Evolutionary conservation across 1,140 invertebrate species (phyloP), one percentile per base, ranked within the genome.

Genomic region (Drosophila malerkotliana): DNA sequence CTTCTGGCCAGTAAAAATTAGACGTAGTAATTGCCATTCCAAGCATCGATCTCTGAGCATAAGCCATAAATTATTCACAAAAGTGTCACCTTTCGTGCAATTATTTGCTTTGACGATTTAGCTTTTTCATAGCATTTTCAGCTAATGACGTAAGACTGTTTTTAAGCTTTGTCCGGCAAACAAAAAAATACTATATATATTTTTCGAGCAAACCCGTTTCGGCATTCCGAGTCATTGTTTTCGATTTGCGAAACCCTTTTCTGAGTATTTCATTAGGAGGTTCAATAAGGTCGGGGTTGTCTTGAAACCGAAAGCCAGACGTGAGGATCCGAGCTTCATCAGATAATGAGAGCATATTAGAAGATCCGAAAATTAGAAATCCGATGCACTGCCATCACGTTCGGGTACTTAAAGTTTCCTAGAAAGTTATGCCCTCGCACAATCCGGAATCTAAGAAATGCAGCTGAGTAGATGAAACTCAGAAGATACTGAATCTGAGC

Each of bases 341-440:
- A 54, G 39, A 77, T 72, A 63, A 69, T 73, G 47, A 71, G 63
- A 69, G 48, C 78, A 87, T 82, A 87, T 87, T 82, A 82, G 78
- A 59, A 85, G 82, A 82, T 88, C 88, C 79, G 74, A 85, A 82
- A 85, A 66, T 88, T 85, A 82, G 74, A 85, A 82, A 85, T 63
- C 62, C 44, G 24, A 58, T 59, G 56, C 67, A 71, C 72, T 80
- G 59, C 51, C 77, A 73, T 87, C 81, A 85, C 82, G 82, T 85
- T 72, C 75, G 59, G 37, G 74, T 66, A 78, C 74, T 85, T 75
- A n/a, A 79, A 85, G 59, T 24, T 79, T 78, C 61, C 62, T 78
- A 87, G 82, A 85, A 85, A 85, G 82, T 85, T 82, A 81, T 81
- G 61, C 30, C 60, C 41, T 54, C 51, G 59, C 47, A 56, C 12